These are phyloP conservation scores for Eledona agricola DNA, from an alignment of 2,888 invertebrate species.

Conservation along the genomic window DNA sequence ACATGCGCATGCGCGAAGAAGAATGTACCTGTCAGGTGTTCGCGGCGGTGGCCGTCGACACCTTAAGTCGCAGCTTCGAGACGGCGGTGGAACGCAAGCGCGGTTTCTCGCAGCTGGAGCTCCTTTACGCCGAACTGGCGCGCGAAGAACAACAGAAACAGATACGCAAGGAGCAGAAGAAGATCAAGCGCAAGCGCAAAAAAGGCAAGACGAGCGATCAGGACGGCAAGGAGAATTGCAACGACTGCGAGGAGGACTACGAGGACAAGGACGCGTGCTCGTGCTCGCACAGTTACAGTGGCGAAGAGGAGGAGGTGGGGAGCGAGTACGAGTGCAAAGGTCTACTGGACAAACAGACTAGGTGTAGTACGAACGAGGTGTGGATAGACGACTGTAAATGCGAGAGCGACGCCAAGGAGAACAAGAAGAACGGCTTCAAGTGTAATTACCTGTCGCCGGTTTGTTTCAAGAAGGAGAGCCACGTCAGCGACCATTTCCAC, in stretches of 20 bases:
- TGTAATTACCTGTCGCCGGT: conserved; percentile 41
- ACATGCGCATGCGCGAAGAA: conserved; percentile 86
- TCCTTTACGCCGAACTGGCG: conserved; percentile 86
- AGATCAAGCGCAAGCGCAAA: conserved; percentile 79
- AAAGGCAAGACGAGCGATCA: conserved; percentile 67
- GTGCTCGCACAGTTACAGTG: conserved; percentile 41
- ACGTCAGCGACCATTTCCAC: conserved; percentile 77
- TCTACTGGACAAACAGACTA: conserved; percentile 48
- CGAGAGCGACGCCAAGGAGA: conserved; percentile 50
- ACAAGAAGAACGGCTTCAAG: conserved; percentile 53
- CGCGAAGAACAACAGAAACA: conserved; percentile 87
- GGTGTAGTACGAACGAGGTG: conserved; percentile 50
- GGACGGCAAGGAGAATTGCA: conserved; percentile 58
- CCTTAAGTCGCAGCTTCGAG: conserved; percentile 88
- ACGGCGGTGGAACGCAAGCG: conserved; percentile 89
- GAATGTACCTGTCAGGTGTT: conserved; percentile 94
- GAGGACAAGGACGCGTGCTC: conserved; percentile 46
- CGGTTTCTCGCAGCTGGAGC: conserved; percentile 82
- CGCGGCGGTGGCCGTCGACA: conserved; percentile 87
- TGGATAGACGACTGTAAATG: conserved; percentile 58
- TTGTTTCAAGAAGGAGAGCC: conserved; percentile 62
- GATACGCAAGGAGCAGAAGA: conserved; percentile 86
- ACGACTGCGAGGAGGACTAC: conserved; percentile 57
- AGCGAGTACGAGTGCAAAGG: conserved; percentile 36
- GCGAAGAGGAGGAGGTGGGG: conserved; percentile 40